A percentile compares a stretch with the other conserved stretches of the same genome.
These are phyloP conservation scores for Lysandra bellargus DNA, from an alignment of 2,888 invertebrate species.

Conservation along the genomic window DNA sequence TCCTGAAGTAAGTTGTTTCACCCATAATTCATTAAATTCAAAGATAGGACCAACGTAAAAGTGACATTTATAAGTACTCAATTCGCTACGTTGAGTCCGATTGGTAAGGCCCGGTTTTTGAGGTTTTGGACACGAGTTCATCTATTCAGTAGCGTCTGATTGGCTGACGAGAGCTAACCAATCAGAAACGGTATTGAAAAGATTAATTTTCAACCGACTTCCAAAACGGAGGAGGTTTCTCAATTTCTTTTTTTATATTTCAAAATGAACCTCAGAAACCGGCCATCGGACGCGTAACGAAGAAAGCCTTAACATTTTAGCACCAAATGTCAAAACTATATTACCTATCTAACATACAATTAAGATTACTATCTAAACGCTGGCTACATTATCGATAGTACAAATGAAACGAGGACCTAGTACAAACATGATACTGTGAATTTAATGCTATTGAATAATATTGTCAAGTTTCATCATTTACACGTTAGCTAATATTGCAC, in stretches of 20 bases:
- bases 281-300: constrained; percentile 29
- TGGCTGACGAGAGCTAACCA: not conserved
- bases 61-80: constrained; percentile 23
- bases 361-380: constrained; percentile 46
- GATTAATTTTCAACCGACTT: not conserved
- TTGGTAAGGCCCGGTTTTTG: not conserved
- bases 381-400: constrained; percentile 35
- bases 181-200: not conserved
- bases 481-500: constrained; percentile 15
- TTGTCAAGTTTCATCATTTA: constrained; percentile 22
- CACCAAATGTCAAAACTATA: constrained; percentile 74
- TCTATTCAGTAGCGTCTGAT: not conserved
- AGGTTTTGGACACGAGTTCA: not conserved
- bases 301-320: constrained; percentile 58
- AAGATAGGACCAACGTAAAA: not conserved
- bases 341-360: constrained; percentile 60
- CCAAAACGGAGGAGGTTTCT: too few relatives aligned
- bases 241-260: too few relatives aligned
- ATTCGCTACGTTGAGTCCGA: not conserved
- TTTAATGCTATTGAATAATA: constrained; percentile 20
- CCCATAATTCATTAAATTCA: not conserved
- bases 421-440: not conserved
- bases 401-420: constrained; percentile 9
- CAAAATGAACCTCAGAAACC: not conserved
- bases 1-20: too few relatives aligned